Base-by-base conservation (phyloP, 2,888 invertebrate genomes). In the Calameuta idolon region DNA sequence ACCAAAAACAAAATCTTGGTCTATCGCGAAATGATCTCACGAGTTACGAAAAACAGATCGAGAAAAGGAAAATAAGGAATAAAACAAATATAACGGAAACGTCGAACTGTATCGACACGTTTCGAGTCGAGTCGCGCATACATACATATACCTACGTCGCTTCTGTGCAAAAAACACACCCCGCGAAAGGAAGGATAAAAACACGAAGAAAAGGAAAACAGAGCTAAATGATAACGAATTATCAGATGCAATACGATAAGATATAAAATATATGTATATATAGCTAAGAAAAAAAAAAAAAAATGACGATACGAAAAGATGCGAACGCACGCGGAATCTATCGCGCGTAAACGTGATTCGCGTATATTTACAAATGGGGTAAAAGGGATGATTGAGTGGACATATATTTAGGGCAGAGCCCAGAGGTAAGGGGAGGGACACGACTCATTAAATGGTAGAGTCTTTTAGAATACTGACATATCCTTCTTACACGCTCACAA, bases 1-100 rank as follows among this genome's bases (percentile, higher is more conserved):
- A 37, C 75, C 40, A 75, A 75, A 75, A 75, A 75, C 11, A 40
- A 75, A 30, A 75, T 75, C 40, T 75, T 55, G 55, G 55, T 55
- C 55, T 55, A 55, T 55, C 23, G 55, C 55, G 23, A 55, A 55
- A 55, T 5, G 55, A 55, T 23, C 5, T 55, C 23, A 55, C 55
- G 23, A 55, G 9, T 1, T 55, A 55, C 55, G 55, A 23, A 71
- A 31, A 71, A 71, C 33, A 31, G 33, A 71, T 33, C 71, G 30
- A 34, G 33, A 71, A 71, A 71, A 15, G 30, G 33, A 15, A 34
- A 34, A 34, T 33, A 12, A 71, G 71, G 71, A 71, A 23, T 31
- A 34, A 71, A 69, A 71, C 15, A 71, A 2, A 31, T 69, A 71
- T 33, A 71, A 30, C 33, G 15, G 15, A 71, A 71, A 34, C 23